Evolutionary conservation across 2,797 vertebrate genomes (phyloP).

Genomic region (Phrynocephalus forsythii): DNA sequence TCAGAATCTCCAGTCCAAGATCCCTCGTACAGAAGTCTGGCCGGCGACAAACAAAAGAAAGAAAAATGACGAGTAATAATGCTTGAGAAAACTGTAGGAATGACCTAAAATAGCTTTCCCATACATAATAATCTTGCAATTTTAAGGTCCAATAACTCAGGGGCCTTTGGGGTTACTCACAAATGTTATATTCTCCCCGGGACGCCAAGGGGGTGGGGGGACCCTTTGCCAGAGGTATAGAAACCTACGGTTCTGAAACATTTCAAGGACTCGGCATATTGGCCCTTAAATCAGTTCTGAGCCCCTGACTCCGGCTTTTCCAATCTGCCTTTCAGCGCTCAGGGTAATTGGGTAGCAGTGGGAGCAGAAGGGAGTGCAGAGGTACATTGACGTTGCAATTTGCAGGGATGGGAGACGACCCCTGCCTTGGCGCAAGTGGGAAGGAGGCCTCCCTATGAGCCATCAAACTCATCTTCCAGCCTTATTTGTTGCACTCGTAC

Average conservation of each 20-base stretch:
- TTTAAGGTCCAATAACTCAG: conserved; percentile 45
- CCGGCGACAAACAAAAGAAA: neutral
- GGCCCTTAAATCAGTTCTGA: conserved; percentile 24
- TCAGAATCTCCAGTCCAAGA: conserved; percentile 24
- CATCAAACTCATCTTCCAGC: neutral
- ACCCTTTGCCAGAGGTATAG: conserved; percentile 13
- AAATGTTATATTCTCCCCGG: conserved; percentile 31
- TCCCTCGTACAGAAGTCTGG: neutral
- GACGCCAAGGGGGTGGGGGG: conserved; percentile 9
- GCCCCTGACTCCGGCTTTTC: conserved; percentile 23
- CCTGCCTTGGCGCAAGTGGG: neutral
- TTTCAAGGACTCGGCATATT: conserved; percentile 26
- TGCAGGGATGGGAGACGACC: neutral
- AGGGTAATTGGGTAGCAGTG: conserved; percentile 18
- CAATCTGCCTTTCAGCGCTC: conserved; percentile 14
- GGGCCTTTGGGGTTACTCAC: conserved; percentile 31
- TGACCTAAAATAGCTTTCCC: conserved; percentile 46
- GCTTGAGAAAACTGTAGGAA: conserved; percentile 40
- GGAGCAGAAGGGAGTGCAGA: neutral
- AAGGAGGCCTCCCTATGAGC: neutral
- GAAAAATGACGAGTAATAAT: conserved; percentile 39
- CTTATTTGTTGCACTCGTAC: neutral
- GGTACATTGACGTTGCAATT: neutral
- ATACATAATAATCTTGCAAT: conserved; percentile 49
- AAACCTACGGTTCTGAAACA: conserved; percentile 21